Base-by-base conservation (phyloP, 2,888 invertebrate species). In the Neelides folsomi region DNA sequence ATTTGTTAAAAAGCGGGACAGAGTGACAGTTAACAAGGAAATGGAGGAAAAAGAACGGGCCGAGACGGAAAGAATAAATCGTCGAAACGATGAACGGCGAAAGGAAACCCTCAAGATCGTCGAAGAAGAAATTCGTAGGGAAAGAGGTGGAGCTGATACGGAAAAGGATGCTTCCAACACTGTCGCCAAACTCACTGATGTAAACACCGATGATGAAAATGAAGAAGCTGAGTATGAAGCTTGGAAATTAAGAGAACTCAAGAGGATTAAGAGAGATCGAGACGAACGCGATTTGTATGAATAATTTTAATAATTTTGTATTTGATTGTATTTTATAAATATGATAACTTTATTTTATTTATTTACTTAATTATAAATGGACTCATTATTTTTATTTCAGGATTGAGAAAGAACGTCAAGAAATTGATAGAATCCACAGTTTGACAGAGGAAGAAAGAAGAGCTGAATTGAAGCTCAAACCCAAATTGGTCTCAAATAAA, bases 391-490 rank as follows among this genome's bases (percentile, higher is more conserved):
- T 6, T 39, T 15, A 16, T 56, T 52, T 1, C 67, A 88, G 87
- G 35, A 70, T 81, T 37, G 93, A 94, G 70, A 87, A 82, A 62
- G 95, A 95, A 65, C 77, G 85, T 65, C 63, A 85, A 54, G 87
- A 94, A 67, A 80, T 94, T 45, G 97, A 98, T 56, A 78, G 89
- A 47, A 73, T 97, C 68, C 81, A 93, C 52, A 86, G 81, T 66
- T 82, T 99, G 82, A 89, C 92, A 0, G 98, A 99, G 66, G 98
- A 98, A 69, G 95, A 99, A 68, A 77, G 98, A 7, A 77, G 92
- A 13, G 79, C 85, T 52, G 95, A 95, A 68, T 74, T 84, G 52
- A 79, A 92, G 48, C 72, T 85, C 51, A 95, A 97, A 75, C 97
- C 97, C 0, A 94, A 93, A 72, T 68, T 78, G 12, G 77, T 97